Percentiles rank a stretch among this genome's conserved stretches.
Conservation (phyloP, 2,797 vertebrate genomes). For the Poecilia gillii region DNA sequence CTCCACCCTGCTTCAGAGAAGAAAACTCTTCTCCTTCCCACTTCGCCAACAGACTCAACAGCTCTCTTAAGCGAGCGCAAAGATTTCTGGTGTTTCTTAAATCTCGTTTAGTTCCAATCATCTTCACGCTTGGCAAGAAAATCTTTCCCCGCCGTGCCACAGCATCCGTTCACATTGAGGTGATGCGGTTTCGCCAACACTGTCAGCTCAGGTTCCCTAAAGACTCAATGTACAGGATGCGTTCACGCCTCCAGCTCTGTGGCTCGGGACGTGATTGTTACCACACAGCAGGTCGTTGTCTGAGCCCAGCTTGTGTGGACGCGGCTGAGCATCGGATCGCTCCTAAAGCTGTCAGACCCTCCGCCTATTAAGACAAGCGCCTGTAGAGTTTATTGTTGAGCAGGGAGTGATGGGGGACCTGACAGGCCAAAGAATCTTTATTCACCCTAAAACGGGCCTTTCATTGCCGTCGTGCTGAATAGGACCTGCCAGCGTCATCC, state of each 20-base stretch:
- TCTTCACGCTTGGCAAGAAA: constrained; percentile 33
- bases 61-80: constrained; percentile 36
- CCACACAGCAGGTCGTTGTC: constrained; percentile 66
- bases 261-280: constrained; percentile 48
- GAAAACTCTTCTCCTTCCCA: constrained; percentile 36
- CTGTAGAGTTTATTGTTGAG: constrained; percentile 71
- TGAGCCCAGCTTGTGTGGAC: constrained; percentile 38
- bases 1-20: constrained; percentile 28
- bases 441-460: constrained; percentile 72
- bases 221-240: constrained; percentile 46
- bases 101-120: constrained; percentile 62
- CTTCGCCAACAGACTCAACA: constrained; percentile 34
- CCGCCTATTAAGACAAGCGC: constrained; percentile 77
- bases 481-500: constrained; percentile 76
- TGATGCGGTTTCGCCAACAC: constrained; percentile 57
- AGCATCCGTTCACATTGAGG: constrained; percentile 62
- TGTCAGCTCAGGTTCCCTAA: constrained; percentile 49
- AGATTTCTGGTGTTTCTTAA: constrained; percentile 49
- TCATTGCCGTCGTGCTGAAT: constrained; percentile 68
- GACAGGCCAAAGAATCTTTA: constrained; percentile 77
- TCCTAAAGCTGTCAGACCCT: constrained; percentile 72
- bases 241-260: constrained; percentile 40
- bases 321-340: constrained; percentile 37
- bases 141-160: constrained; percentile 43
- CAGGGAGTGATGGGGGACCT: constrained; percentile 58